Base-by-base conservation (phyloP, 2,888 invertebrate genomes). In the Orthosia gothica region DNA sequence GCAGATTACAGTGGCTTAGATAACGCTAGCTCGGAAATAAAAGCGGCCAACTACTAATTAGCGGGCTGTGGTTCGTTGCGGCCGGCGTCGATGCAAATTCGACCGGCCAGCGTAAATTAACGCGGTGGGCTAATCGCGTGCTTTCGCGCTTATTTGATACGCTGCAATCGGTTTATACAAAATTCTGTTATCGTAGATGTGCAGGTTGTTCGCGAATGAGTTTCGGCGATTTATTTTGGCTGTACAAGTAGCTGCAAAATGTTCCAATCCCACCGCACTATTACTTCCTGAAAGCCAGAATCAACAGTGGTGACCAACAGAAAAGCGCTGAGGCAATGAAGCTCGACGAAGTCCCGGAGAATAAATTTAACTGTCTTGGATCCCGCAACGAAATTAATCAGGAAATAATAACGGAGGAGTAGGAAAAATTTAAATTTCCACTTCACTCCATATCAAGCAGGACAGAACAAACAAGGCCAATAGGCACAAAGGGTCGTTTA, bases 11-110 rank as follows among this genome's bases (percentile, higher is more conserved):
- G 86, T 78, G 91, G 94, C 92, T 93, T 92, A 95, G 96, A 96
- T 95, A 96, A 91, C 92, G 91, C 82, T 90, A 86, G 89, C 91
- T 91, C 92, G 95, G 96, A 96, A 95, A 95, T 95, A 96, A 96
- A 96, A 95, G 91, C 94, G 90, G 90, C 90, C 91, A 94, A 92
- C 95, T 93, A 91, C 93, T 96, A 96, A 96, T 96, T 96, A 95
- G 94, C 88, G 86, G 86, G 71, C 76, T 70, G 77, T 76, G 87
- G 86, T 76, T 65, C 63, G 86, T 75, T 88, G 91, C 86, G 88
- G 88, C 83, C 85, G 83, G 88, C 87, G 83, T 83, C 89, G 87
- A 92, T 93, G 94, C 92, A 92, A 94, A 94, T 94, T 92, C 92
- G 91, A 90, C 90, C 91, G 88, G 88, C 90, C 83, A 83, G 82